A percentile compares a stretch with the other conserved stretches of the same genome.
phyloP scores from a whole-genome alignment of 1,140 invertebrate genomes.

The Drosophila murphyi region DNA sequence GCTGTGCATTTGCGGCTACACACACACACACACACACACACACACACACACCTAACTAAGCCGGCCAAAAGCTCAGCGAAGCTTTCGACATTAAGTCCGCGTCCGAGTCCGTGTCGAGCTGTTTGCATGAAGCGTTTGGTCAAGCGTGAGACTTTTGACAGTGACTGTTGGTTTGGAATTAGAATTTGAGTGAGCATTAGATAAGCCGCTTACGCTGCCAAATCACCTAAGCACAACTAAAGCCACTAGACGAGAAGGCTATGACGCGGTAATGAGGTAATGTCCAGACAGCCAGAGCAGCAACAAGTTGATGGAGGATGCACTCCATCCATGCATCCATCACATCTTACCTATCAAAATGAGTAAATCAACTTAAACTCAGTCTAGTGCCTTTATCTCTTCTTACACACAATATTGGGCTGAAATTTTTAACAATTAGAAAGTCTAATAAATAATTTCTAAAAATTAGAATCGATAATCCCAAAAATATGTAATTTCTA shows the following conservation, averaged over 20 bases:
- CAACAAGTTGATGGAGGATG: not conserved
- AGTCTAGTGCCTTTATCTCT: no score
- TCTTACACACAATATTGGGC: no score
- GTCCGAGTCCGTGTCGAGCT: slow-evolving; percentile 27
- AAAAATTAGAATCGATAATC: no score
- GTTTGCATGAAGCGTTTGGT: slow-evolving; percentile 27
- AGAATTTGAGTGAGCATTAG: not conserved
- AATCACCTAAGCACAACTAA: not conserved
- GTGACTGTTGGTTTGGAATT: not conserved
- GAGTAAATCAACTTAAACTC: no score
- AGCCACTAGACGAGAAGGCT: no score
- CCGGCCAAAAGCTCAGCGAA: slow-evolving; percentile 20
- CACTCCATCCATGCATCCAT: no score
- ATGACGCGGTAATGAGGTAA: not conserved
- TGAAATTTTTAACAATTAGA: no score
- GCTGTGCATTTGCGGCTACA: slow-evolving; percentile 49
- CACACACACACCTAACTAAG: not conserved
- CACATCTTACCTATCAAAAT: no score
- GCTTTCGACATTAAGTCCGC: slow-evolving; percentile 41
- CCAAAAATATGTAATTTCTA: no score
- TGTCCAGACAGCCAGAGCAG: not conserved
- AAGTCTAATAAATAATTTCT: no score
- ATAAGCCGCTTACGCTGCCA: not conserved
- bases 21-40: no score
- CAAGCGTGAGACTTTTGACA: slow-evolving; percentile 69